Evolutionary conservation across 30 jellyfish, hydroid and myxozoan genomes (phyloP).

Genomic region (Nemopilema nomurai): DNA sequence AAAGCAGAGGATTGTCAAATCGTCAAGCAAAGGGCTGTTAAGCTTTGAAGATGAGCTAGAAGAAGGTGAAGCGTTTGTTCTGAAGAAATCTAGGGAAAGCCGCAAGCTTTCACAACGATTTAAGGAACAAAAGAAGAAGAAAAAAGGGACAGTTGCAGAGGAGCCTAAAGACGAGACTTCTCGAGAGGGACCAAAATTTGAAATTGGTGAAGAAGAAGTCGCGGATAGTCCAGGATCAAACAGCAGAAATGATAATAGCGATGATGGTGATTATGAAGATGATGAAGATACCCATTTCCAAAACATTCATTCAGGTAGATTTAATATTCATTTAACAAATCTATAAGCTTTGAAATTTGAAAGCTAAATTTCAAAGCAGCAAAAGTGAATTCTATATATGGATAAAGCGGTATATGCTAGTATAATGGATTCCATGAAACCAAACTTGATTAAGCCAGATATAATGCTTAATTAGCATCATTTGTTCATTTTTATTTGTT

Average conservation of each 20-base stretch:
- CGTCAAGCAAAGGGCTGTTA: conserved; percentile 59
- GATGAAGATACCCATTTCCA: conserved; percentile 52
- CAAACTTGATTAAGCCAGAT: too few relatives aligned
- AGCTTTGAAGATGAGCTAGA: conserved; percentile 93
- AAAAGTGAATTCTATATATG: too few relatives aligned
- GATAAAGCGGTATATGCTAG: too few relatives aligned
- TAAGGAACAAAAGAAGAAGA: conserved; percentile 72
- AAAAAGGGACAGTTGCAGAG: conserved; percentile 40
- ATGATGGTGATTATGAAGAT: conserved; percentile 15
- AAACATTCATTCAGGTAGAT: conserved; percentile 48
- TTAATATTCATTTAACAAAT: too few relatives aligned
- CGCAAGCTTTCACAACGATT: conserved; percentile 59
- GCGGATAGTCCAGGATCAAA: neutral
- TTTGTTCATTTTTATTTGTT: too few relatives aligned
- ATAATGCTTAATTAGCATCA: too few relatives aligned
- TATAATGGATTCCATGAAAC: too few relatives aligned
- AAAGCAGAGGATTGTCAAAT: conserved; percentile 26
- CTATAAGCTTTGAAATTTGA: too few relatives aligned
- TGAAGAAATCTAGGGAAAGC: conserved; percentile 88
- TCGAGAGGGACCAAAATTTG: neutral
- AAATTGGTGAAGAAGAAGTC: neutral
- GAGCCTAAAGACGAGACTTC: neutral
- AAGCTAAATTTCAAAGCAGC: too few relatives aligned
- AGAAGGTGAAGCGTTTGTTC: conserved; percentile 81
- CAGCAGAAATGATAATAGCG: neutral